These are phyloP conservation scores for Leptonema lineaticorne DNA, from an alignment of 1,140 invertebrate species.

Conservation along the genomic window DNA sequence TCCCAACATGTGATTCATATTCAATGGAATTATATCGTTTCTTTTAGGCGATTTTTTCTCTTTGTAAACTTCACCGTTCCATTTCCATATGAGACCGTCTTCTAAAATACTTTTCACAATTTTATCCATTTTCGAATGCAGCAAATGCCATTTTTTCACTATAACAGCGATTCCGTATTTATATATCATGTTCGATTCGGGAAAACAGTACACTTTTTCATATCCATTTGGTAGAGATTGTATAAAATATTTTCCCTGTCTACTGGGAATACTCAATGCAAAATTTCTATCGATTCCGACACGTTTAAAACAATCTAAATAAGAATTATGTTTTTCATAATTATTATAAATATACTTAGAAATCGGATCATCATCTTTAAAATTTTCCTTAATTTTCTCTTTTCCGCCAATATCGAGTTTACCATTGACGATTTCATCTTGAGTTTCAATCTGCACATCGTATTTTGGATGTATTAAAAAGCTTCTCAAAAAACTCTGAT, in stretches of 20 bases:
- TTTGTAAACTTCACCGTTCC: constrained; percentile 53
- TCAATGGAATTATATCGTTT: constrained; percentile 47
- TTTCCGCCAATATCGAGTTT: constrained; percentile 51
- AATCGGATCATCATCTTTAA: constrained; percentile 49
- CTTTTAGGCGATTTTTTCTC: constrained; percentile 41
- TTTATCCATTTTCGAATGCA: constrained; percentile 50
- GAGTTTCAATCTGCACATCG: constrained; percentile 52
- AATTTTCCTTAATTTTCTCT: constrained; percentile 53
- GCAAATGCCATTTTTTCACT: constrained; percentile 52
- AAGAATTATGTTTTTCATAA: constrained; percentile 49
- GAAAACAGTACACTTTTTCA: constrained; percentile 50
- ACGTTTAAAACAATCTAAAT: constrained; percentile 48
- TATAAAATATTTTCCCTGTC: constrained; percentile 51
- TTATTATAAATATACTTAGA: constrained; percentile 53
- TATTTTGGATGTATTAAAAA: constrained; percentile 56
- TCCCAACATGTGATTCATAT: constrained; percentile 51
- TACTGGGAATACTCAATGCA: constrained; percentile 51
- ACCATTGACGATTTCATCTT: constrained; percentile 50
- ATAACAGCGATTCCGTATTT: constrained; percentile 53
- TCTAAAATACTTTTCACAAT: constrained; percentile 54
- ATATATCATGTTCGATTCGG: constrained; percentile 51
- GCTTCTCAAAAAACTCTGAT: constrained; percentile 54
- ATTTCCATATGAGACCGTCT: constrained; percentile 55
- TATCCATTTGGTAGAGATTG: constrained; percentile 50
- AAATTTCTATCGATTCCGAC: constrained; percentile 50